phyloP scores from a whole-genome alignment of 2,888 invertebrate genomes.

The Plagiodera versicolora region DNA sequence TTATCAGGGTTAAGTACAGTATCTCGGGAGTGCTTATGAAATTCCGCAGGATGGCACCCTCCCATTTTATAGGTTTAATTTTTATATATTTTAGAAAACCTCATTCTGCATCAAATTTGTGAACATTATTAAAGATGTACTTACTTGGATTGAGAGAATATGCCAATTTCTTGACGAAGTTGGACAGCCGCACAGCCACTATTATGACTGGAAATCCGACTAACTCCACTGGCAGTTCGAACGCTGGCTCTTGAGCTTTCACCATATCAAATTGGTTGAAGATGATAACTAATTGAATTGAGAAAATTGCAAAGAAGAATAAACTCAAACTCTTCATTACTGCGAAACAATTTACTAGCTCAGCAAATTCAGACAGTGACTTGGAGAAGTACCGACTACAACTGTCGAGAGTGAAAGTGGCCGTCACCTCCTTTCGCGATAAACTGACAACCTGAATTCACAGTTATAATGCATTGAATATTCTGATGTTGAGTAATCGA shows the following conservation, averaged over 20 bases:
- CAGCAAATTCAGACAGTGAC: constrained; percentile 18
- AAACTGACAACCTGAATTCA: constrained; percentile 5
- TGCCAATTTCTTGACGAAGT: constrained; percentile 80
- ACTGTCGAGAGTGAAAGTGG: constrained; percentile 50
- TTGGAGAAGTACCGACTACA: constrained; percentile 33
- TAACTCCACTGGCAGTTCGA: constrained; percentile 81
- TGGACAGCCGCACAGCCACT: constrained; percentile 73
- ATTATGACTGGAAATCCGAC: constrained; percentile 84
- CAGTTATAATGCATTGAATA: constrained; percentile 7
- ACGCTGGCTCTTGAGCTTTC: constrained; percentile 55
- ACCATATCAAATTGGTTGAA: constrained; percentile 31
- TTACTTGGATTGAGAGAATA: constrained; percentile 83
- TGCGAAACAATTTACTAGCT: constrained; percentile 23
- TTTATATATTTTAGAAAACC: too few species aligned
- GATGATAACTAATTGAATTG: constrained; percentile 22
- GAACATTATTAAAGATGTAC: constrained; percentile 37
- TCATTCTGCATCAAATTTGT: too few species aligned
- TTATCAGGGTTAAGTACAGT: too few species aligned
- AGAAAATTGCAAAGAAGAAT: constrained; percentile 16
- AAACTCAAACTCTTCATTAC: constrained; percentile 41
- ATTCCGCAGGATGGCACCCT: too few species aligned
- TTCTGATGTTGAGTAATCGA: constrained; percentile 14
- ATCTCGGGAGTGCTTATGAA: too few species aligned
- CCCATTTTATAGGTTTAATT: too few species aligned
- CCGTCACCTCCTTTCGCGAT: constrained; percentile 43